A percentile compares a stretch with the other conserved stretches of the same genome.
These are phyloP conservation scores for Girardia tigrina DNA, from an alignment of 2,888 invertebrate genomes.

Conservation along the genomic window DNA sequence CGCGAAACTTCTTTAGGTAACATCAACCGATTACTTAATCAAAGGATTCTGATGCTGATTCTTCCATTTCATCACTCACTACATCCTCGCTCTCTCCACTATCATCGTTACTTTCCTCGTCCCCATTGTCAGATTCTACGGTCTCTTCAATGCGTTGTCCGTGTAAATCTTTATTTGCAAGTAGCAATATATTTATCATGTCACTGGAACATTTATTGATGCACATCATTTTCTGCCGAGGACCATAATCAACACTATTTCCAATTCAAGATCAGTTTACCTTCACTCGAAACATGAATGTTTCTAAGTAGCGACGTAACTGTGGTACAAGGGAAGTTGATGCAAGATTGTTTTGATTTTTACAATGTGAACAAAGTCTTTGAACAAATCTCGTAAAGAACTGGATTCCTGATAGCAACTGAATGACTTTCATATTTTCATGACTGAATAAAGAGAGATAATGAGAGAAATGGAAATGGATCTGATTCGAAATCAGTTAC, in stretches of 20 bases:
- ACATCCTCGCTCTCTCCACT: neutral
- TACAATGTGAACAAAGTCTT: neutral
- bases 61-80: neutral
- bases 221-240: constrained; percentile 7
- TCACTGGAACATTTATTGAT: neutral
- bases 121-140: neutral
- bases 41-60: neutral
- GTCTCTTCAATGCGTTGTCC: neutral
- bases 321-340: neutral
- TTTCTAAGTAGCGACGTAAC: neutral
- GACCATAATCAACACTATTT: no score
- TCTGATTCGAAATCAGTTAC: neutral
- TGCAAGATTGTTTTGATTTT: neutral
- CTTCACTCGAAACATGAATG: neutral
- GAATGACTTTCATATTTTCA: neutral
- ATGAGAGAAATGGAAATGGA: neutral
- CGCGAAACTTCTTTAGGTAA: no score
- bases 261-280: neutral
- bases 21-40: no score
- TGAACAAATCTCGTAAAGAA: neutral
- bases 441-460: neutral
- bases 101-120: neutral
- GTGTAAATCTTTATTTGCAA: constrained; percentile 2
- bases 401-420: neutral
- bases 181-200: neutral